These are phyloP conservation scores for Benitochromis conjunctus DNA, from an alignment of 2,113 vertebrate genomes.

Conservation along the genomic window DNA sequence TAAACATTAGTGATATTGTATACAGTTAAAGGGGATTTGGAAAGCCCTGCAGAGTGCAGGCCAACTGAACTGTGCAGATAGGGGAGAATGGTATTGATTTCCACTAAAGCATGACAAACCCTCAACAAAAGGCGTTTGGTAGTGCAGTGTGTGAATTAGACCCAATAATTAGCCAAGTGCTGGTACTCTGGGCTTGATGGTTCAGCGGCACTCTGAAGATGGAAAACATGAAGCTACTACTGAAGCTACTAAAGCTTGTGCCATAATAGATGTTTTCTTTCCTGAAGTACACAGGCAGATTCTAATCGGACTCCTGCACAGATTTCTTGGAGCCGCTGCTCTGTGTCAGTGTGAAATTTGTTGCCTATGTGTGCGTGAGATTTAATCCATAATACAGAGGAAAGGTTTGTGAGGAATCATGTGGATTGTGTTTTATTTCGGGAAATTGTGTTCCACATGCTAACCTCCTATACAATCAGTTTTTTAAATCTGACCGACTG, in stretches of 20 bases:
- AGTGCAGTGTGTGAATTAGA: constrained; percentile 59
- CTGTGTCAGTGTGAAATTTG: neutral
- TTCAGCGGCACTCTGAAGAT: constrained; percentile 62
- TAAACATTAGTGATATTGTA: constrained; percentile 22
- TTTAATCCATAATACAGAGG: neutral
- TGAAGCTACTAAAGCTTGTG: constrained; percentile 55
- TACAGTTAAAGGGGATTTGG: neutral
- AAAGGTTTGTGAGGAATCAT: neutral
- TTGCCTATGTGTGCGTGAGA: neutral
- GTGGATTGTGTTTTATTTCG: neutral
- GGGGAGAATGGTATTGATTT: constrained; percentile 56
- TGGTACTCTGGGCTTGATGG: constrained; percentile 73
- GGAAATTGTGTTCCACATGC: neutral
- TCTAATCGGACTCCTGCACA: constrained; percentile 37
- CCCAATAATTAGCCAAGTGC: constrained; percentile 69
- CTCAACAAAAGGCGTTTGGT: constrained; percentile 57
- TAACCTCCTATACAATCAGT: neutral
- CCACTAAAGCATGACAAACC: constrained; percentile 54
- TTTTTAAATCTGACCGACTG: neutral
- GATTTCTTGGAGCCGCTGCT: constrained; percentile 21
- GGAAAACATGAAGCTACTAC: constrained; percentile 63
- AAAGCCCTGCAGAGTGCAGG: constrained; percentile 34
- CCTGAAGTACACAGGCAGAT: constrained; percentile 31
- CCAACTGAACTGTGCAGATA: constrained; percentile 44
- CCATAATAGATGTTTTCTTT: constrained; percentile 59